Evolutionary conservation across 2,113 vertebrate genomes (phyloP).

Genomic region (Clarias macrocephalus): DNA sequence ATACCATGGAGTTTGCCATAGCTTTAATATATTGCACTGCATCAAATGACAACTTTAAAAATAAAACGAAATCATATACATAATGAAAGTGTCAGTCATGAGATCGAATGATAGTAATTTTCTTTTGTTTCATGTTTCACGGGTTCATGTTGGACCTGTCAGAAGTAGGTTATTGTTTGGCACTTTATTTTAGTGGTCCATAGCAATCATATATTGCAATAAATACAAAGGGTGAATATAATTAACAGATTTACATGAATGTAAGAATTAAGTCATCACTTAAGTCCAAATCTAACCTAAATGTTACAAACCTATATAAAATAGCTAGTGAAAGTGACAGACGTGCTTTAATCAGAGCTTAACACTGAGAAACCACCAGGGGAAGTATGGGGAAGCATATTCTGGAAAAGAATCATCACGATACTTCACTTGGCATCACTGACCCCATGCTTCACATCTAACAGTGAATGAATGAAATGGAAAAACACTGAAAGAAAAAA

Average conservation of each 20-base stretch:
- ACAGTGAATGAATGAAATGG: constrained; percentile 10
- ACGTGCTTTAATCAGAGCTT: constrained; percentile 23
- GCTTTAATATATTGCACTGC: not conserved
- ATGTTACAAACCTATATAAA: constrained; percentile 13
- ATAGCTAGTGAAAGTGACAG: constrained; percentile 27
- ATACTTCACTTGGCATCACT: constrained; percentile 39
- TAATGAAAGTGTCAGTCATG: not conserved
- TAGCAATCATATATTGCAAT: constrained; percentile 11
- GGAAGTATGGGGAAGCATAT: constrained; percentile 33
- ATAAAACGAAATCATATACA: not conserved
- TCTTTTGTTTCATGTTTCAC: constrained; percentile 3
- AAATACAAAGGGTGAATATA: constrained; percentile 30
- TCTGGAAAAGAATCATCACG: constrained; percentile 32
- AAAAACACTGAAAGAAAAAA: constrained; percentile 27
- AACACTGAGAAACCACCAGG: constrained; percentile 25
- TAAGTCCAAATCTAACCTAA: not conserved
- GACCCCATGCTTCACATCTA: constrained; percentile 30
- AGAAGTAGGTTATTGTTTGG: constrained; percentile 29
- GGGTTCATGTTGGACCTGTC: constrained; percentile 1
- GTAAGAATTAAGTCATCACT: not conserved
- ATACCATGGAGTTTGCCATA: not conserved
- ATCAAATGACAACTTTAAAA: constrained; percentile 10
- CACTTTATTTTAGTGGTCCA: constrained; percentile 42
- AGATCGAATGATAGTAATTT: not conserved
- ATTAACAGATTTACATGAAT: constrained; percentile 23